Conservation (phyloP, 2,888 invertebrate species). For the Copidosoma aretas region DNA sequence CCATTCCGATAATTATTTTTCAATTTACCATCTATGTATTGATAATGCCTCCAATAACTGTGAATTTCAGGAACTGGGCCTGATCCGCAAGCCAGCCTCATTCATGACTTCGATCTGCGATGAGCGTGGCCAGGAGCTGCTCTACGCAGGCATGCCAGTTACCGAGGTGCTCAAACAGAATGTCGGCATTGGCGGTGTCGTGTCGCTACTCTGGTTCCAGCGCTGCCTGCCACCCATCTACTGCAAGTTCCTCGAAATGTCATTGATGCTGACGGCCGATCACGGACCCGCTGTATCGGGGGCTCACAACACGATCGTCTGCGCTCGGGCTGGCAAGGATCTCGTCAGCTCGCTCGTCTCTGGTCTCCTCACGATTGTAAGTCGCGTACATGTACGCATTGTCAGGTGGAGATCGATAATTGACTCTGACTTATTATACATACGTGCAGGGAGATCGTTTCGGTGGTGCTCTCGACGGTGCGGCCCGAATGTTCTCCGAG, state of each 20-base stretch:
- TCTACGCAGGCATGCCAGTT: conserved; percentile 94
- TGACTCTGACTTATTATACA: neutral
- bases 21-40: no score
- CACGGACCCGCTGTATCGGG: conserved; percentile 99
- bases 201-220: conserved; percentile 98
- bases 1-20: neutral
- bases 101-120: conserved; percentile 99
- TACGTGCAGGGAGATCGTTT: conserved; percentile 88
- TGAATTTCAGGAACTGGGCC: conserved; percentile 82
- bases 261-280: conserved; percentile 97
- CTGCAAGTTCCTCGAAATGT: conserved; percentile 98
- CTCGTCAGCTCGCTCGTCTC: conserved; percentile 94
- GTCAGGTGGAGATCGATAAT: neutral
- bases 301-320: conserved; percentile 98
- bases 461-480: conserved; percentile 98
- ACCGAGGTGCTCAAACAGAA: conserved; percentile 90
- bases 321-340: conserved; percentile 96
- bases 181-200: conserved; percentile 96
- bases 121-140: conserved; percentile 95
- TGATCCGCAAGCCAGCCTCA: conserved; percentile 98
- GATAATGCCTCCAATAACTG: neutral
- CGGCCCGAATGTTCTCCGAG: conserved; percentile 95
- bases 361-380: conserved; percentile 94
- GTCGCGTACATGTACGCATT: conserved; percentile 63
- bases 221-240: conserved; percentile 92